Evolutionary conservation across 2,888 invertebrate genomes (phyloP).

Genomic region (Netelia inedita): DNA sequence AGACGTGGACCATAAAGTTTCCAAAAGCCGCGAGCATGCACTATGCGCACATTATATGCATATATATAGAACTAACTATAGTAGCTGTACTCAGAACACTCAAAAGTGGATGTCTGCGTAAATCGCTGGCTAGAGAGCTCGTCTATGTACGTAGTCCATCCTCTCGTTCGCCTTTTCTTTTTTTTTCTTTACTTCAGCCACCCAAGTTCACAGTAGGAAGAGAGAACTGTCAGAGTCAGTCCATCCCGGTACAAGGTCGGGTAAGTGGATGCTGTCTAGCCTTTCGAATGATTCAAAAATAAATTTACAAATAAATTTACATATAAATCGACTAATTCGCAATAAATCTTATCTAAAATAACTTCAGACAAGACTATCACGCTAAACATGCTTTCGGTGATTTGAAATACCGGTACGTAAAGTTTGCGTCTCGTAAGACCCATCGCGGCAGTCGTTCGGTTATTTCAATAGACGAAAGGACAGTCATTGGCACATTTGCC

Average conservation of each 20-base stretch:
- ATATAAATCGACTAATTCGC: no score
- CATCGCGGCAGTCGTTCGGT: no score
- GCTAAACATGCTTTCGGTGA: no score
- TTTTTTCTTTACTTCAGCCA: conserved; percentile 24
- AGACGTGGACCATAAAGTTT: conserved; percentile 52
- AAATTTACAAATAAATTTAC: neutral
- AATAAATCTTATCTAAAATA: no score
- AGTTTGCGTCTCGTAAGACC: no score
- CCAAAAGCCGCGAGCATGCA: conserved; percentile 46
- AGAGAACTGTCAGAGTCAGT: conserved; percentile 27
- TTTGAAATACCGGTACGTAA: no score
- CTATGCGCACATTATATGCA: conserved; percentile 19
- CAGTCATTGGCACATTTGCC: neutral
- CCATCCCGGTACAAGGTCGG: neutral
- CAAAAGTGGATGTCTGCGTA: conserved; percentile 55
- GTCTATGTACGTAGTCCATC: conserved; percentile 58
- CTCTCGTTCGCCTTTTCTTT: conserved; percentile 6
- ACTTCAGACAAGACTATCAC: no score
- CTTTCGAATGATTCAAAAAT: conserved; percentile 47
- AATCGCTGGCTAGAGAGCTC: conserved; percentile 55
- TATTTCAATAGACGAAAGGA: neutral
- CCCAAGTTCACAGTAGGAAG: conserved; percentile 28
- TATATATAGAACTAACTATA: conserved; percentile 11
- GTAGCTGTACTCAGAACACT: conserved; percentile 3
- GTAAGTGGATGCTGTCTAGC: conserved; percentile 18